A percentile compares a stretch with the other conserved stretches of the same genome.
phyloP scores from a whole-genome alignment of 2,113 vertebrate genomes.

The Barbus barbus region DNA sequence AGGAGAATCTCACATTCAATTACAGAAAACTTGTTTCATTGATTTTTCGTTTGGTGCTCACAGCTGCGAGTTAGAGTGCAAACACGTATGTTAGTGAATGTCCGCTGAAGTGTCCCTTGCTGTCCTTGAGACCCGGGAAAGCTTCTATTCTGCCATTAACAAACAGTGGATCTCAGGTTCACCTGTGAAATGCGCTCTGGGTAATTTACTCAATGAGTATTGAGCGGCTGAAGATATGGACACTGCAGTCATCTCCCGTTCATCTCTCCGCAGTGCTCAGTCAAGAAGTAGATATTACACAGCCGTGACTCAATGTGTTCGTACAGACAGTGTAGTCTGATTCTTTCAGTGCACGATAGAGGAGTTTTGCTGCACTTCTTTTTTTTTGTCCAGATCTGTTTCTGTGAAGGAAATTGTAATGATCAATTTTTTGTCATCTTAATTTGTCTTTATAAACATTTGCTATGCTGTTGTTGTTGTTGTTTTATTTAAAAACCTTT shows the following conservation, averaged over 20 bases:
- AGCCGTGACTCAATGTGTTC: background rate
- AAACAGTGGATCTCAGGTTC: constrained; percentile 34
- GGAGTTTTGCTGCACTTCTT: background rate
- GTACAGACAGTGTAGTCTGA: background rate
- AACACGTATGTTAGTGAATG: constrained; percentile 39
- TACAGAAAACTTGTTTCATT: constrained; percentile 70
- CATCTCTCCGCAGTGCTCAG: background rate
- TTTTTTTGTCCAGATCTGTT: background rate
- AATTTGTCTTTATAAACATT: background rate
- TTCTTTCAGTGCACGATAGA: background rate
- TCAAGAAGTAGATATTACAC: background rate
- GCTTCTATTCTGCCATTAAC: constrained; percentile 40
- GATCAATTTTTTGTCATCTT: background rate
- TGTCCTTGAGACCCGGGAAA: constrained; percentile 44
- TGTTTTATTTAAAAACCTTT: background rate
- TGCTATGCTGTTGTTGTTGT: background rate
- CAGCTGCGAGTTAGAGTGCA: constrained; percentile 34
- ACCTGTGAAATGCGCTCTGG: constrained; percentile 14
- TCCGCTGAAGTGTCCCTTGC: background rate
- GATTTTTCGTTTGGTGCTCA: constrained; percentile 47
- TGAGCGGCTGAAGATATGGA: background rate
- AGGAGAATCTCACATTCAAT: constrained; percentile 65
- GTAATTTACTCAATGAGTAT: constrained; percentile 43
- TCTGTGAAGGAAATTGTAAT: background rate
- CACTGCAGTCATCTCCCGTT: constrained; percentile 13